Evolutionary conservation across 1,140 invertebrate species (phyloP).

Genomic region (Sinonovacula constricta): DNA sequence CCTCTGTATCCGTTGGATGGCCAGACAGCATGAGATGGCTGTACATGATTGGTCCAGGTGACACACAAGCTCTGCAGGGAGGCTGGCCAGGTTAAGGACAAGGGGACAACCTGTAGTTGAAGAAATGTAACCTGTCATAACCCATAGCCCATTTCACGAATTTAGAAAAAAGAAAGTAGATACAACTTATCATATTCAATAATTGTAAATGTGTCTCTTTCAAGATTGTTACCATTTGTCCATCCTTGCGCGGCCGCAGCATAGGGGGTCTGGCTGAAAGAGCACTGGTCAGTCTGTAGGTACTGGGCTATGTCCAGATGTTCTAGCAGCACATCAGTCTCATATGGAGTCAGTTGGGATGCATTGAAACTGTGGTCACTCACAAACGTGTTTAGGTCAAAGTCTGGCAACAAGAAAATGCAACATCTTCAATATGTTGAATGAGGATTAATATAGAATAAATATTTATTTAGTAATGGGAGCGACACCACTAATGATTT

Average conservation of each 20-base stretch:
- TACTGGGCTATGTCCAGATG: conserved; percentile 17
- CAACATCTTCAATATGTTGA: neutral
- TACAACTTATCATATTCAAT: too few species aligned
- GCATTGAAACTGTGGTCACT: neutral
- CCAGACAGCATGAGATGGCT: neutral
- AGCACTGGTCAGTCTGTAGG: too few species aligned
- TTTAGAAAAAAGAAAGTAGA: too few species aligned
- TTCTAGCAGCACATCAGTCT: neutral
- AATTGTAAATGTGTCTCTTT: too few species aligned
- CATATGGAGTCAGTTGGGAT: neutral
- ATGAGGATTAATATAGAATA: neutral
- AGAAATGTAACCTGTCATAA: too few species aligned
- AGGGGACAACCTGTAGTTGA: too few species aligned
- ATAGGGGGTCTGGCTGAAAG: too few species aligned
- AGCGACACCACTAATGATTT: neutral
- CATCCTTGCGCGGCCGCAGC: neutral
- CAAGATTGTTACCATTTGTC: conserved; percentile 1
- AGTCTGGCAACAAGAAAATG: conserved; percentile 8
- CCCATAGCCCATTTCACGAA: too few species aligned
- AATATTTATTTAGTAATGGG: neutral
- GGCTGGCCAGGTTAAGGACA: neutral
- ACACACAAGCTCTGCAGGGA: conserved; percentile 1
- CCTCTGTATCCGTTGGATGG: neutral
- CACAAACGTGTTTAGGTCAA: conserved; percentile 1
- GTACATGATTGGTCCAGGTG: neutral